A percentile compares a stretch with the other conserved stretches of the same genome.
phyloP scores from a whole-genome alignment of 2,113 vertebrate species.

The Anas platyrhynchos region DNA sequence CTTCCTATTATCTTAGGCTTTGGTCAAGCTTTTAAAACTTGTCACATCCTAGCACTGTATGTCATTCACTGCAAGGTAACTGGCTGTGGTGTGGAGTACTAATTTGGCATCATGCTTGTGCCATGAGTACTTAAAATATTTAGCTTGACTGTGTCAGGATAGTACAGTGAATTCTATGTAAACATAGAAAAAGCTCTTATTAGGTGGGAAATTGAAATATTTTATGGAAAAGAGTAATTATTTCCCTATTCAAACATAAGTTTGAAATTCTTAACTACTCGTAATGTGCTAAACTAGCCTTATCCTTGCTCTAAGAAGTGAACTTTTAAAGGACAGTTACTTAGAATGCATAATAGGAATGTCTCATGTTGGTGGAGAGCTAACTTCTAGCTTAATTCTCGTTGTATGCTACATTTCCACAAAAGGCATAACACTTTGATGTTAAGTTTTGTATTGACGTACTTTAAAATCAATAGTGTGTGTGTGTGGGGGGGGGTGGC shows the following conservation, averaged over 20 bases:
- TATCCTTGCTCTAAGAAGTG: not conserved
- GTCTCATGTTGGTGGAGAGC: not conserved
- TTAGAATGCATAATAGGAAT: not conserved
- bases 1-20: not conserved
- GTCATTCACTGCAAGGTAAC: not conserved
- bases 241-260: not conserved
- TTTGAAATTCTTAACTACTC: not conserved
- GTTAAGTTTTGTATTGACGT: not conserved
- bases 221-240: not conserved
- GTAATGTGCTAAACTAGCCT: not conserved
- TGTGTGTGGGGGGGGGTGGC: not conserved
- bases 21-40: not conserved
- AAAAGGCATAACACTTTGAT: not conserved
- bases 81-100: not conserved
- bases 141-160: not conserved
- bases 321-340: not conserved
- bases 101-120: not conserved
- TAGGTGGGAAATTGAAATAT: not conserved
- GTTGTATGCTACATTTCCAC: not conserved
- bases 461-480: not conserved
- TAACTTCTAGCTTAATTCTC: not conserved
- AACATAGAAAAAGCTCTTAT: not conserved
- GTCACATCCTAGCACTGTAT: not conserved
- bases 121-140: not conserved
- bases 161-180: not conserved